Evolutionary conservation across 1,140 invertebrate genomes (phyloP), one percentile per base, ranked within the genome.

Genomic region (Sinella curviseta): DNA sequence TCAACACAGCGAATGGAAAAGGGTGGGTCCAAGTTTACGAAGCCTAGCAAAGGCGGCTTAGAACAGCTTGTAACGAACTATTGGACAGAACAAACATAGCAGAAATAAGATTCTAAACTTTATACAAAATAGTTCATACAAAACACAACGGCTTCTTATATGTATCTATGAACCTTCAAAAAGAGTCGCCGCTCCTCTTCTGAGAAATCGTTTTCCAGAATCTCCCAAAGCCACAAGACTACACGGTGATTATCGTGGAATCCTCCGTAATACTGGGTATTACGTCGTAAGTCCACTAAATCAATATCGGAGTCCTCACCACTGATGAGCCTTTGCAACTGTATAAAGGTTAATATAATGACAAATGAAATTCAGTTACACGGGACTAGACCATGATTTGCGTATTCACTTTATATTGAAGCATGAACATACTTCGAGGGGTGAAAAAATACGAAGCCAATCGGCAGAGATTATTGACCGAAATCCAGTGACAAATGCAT

Each of bases 1-100:
- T 99, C 97, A 2, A 99, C 97, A 89, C 98, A 99, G 79, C 98
- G 92, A 85, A 99, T 99, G 0, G 97, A 99, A 89, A 99, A 99
- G 17, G 97, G 96, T 2, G 98, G 98, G 86, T 99, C 97, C 36
- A 99, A 88, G 87, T 99, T 93, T 17, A 96, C 94, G 89, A 99
- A 99, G 1, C 98, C 98, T 17, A 99, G 88, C 16, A 99, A 89
- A 35, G 98, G 98, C 1, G 97, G 96, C 84, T 99, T 97, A 0
- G 97, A 99, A 88, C 98, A 99, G 85, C 96, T 98, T 20, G 98
- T 99, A 0, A 99, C 97, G 90, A 99, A 99, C 95, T 99, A 86
- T 24, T 35, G 48, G 60, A 24, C 8, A 48, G 39, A 60, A 17
- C 39, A 48, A 48, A 48, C 39, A n/a, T n/a, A n/a, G n/a, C 91